These are phyloP conservation scores for Cyprinus carpio DNA, from an alignment of 2,113 vertebrate genomes.

Conservation along the genomic window DNA sequence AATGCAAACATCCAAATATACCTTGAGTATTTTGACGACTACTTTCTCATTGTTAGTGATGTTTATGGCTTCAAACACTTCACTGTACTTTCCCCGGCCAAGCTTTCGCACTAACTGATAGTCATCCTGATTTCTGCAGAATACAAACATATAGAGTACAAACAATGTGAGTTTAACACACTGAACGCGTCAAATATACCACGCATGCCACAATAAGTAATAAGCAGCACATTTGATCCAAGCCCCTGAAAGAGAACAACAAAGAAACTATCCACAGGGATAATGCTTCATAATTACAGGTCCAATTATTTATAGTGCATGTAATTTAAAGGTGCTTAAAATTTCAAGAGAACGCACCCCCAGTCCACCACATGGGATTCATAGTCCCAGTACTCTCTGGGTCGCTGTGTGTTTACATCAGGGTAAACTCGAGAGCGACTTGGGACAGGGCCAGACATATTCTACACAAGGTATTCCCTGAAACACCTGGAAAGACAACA, in stretches of 20 bases:
- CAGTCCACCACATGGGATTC: constrained; percentile 86
- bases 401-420: constrained; percentile 86
- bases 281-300: neutral
- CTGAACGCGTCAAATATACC: neutral
- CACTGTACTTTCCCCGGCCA: constrained; percentile 86
- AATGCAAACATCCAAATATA: constrained; percentile 59
- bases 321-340: neutral
- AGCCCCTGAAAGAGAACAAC: neutral
- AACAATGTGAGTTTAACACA: neutral
- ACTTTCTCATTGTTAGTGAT: constrained; percentile 98
- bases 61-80: constrained; percentile 86
- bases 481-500: constrained; percentile 65
- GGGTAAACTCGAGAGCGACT: constrained; percentile 87
- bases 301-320: neutral
- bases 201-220: neutral
- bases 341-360: constrained; percentile 71
- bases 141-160: neutral
- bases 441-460: constrained; percentile 85
- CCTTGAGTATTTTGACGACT: constrained; percentile 99
- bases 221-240: neutral
- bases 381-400: constrained; percentile 85
- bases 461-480: constrained; percentile 71
- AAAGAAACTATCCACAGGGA: neutral
- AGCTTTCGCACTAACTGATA: constrained; percentile 87
- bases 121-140: constrained; percentile 83